Base-by-base conservation (phyloP, 2,113 vertebrate genomes). In the Acanthisitta chloris region DNA sequence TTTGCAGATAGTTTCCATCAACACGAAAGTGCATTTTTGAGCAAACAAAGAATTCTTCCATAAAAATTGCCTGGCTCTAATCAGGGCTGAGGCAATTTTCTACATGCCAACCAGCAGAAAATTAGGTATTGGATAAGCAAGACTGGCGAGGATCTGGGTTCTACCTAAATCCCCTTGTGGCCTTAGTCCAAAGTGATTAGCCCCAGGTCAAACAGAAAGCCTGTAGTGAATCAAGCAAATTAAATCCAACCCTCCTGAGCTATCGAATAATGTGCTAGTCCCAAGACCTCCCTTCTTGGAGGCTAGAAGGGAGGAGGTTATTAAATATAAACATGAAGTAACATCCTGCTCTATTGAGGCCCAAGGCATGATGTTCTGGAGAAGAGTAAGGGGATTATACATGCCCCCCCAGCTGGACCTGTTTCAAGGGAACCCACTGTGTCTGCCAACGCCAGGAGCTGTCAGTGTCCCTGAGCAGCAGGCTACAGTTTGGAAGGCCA, bases 1-100 rank as follows among this genome's bases (percentile, higher is more conserved):
- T 96, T 97, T 96, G 84, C 92, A 96, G 94, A 96, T 96, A 95
- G 92, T 97, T 97, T 96, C 95, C 94, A 95, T 97, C 96, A 96
- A 97, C 93, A 95, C 89, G 0, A 96, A 94, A 96, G 45, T 89
- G 86, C 93, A 94, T 96, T 97, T 97, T 72, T 95, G 72, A 95
- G 81, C 92, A 94, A 97, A 90, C 64, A 96, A 92, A 95, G 92
- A 97, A 95, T 92, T 74, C 92, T 94, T 96, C 94, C 91, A 96
- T 96, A 95, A 96, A 94, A 94, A 90, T 93, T 96, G 94, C 91
- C 96, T 96, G 96, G 76, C 92, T 97, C 91, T 95, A 93, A 96
- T 97, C 94, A 96, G 72, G 13, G 18, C 80, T 93, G 82, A 95
- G 76, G 86, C 92, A 94, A 95, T 96, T 94, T 88, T 86, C 76